These are phyloP conservation scores for Zosterops borbonicus DNA, from an alignment of 2,113 vertebrate genomes.

Conservation along the genomic window DNA sequence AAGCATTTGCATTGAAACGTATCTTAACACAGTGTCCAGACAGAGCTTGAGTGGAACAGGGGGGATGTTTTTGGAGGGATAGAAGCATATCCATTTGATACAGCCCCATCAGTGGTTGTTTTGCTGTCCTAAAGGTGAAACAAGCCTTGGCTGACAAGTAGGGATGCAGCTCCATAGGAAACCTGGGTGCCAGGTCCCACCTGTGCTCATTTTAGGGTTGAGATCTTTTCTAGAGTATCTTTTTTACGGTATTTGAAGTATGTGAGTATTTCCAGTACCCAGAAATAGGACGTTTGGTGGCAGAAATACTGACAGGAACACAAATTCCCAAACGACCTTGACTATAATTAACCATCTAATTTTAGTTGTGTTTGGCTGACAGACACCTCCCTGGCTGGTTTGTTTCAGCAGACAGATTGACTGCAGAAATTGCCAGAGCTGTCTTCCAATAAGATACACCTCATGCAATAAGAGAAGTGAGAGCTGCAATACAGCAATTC, in stretches of 20 bases:
- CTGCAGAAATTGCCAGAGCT: neutral
- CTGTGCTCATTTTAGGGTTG: neutral
- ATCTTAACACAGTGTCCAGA: neutral
- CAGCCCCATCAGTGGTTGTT: neutral
- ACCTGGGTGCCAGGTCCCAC: neutral
- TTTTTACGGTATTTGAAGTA: neutral
- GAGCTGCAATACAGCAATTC: neutral
- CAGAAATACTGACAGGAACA: conserved; percentile 3
- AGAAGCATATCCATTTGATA: neutral
- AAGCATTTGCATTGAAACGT: neutral
- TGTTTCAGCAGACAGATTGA: neutral
- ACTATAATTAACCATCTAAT: conserved; percentile 37
- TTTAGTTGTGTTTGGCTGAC: neutral
- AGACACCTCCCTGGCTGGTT: neutral
- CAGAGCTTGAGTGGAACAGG: neutral
- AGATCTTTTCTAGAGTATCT: neutral
- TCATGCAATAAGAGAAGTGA: neutral
- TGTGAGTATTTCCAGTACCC: neutral
- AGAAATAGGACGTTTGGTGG: neutral
- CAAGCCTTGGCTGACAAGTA: neutral
- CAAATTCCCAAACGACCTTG: neutral
- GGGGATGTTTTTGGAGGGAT: neutral
- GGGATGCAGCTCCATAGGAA: neutral
- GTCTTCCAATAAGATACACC: neutral
- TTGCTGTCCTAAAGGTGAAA: neutral